These are phyloP conservation scores for Cydia strobilella DNA, from an alignment of 1,140 invertebrate genomes.

Conservation along the genomic window DNA sequence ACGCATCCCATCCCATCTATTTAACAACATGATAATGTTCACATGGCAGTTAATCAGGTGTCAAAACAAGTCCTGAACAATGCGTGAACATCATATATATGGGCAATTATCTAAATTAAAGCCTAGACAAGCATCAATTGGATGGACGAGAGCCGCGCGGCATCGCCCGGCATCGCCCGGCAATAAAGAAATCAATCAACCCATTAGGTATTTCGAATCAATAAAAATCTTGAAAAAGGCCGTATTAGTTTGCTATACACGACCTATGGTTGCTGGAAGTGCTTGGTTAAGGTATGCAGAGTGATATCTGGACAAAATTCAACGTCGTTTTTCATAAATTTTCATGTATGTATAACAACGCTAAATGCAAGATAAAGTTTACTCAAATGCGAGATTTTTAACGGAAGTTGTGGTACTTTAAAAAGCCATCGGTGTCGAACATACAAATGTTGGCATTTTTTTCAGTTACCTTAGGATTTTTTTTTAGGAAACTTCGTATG, in stretches of 20 bases:
- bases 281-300: too few relatives aligned
- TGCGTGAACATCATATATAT: slow-evolving; percentile 71
- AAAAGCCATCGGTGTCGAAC: too few relatives aligned
- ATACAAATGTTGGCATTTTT: too few relatives aligned
- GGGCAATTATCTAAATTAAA: slow-evolving; percentile 73
- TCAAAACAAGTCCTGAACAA: slow-evolving; percentile 65
- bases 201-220: slow-evolving; percentile 79
- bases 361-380: too few relatives aligned
- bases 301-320: too few relatives aligned
- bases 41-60: slow-evolving; percentile 72
- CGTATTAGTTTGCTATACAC: slow-evolving; percentile 56
- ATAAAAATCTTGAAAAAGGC: slow-evolving; percentile 72
- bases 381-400: too few relatives aligned
- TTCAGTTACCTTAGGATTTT: too few relatives aligned
- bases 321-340: too few relatives aligned
- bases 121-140: slow-evolving; percentile 69
- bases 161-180: slow-evolving; percentile 57
- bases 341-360: too few relatives aligned
- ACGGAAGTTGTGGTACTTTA: too few relatives aligned
- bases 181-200: slow-evolving; percentile 79
- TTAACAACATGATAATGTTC: slow-evolving; percentile 46
- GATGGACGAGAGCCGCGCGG: slow-evolving; percentile 59
- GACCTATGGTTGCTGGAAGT: slow-evolving; percentile 44
- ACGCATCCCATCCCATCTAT: slow-evolving; percentile 28
- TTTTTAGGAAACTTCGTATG: too few relatives aligned